phyloP scores from a whole-genome alignment of 2,113 vertebrate genomes.

The Benthochromis sp. region DNA sequence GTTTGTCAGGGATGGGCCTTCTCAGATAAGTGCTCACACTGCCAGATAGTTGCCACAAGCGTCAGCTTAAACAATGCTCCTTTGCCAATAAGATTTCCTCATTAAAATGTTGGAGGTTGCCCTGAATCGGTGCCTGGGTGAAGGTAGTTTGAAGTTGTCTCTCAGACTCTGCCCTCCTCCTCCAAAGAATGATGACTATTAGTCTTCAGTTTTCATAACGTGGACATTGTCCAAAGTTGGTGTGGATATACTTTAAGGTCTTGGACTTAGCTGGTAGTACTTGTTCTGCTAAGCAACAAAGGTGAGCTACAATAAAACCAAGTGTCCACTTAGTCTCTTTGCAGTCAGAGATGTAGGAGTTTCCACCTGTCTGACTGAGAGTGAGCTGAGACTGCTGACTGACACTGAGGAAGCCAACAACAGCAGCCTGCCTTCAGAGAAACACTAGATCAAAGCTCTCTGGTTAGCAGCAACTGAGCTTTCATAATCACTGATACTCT shows the following conservation, averaged over 20 bases:
- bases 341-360: neutral
- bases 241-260: neutral
- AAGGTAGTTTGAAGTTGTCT: neutral
- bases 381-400: neutral
- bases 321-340: neutral
- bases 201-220: neutral
- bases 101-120: neutral
- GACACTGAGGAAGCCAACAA: neutral
- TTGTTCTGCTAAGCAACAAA: neutral
- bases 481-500: neutral
- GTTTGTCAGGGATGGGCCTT: neutral
- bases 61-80: neutral
- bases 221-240: neutral
- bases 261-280: neutral
- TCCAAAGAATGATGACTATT: neutral
- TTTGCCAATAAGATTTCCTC: neutral
- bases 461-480: neutral
- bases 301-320: neutral
- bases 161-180: neutral
- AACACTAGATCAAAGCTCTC: neutral
- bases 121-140: rapidly evolving
- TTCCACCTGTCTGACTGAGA: neutral
- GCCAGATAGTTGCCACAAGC: neutral
- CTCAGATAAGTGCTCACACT: neutral
- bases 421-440: rapidly evolving